phyloP scores from a whole-genome alignment of 92 coral and sea anemone genomes.

The Montipora capitata region DNA sequence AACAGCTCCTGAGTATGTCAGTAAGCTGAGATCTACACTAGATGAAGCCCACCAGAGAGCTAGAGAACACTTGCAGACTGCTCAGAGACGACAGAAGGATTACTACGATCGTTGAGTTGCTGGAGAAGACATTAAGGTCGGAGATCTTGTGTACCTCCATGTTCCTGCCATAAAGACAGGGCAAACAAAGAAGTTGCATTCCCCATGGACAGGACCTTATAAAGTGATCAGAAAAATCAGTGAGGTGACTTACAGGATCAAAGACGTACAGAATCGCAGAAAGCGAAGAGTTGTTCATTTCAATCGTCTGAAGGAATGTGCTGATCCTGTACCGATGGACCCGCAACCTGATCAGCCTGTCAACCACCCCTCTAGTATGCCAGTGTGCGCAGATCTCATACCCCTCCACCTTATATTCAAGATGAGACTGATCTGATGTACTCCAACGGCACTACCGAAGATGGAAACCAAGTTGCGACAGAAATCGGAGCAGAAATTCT shows the following conservation, averaged over 20 bases:
- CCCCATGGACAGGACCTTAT: neutral
- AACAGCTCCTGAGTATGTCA: constrained; percentile 22
- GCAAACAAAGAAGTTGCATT: neutral
- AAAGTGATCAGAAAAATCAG: neutral
- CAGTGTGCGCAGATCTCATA: neutral
- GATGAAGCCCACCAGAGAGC: no score
- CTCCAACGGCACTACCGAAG: neutral
- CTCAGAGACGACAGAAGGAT: constrained; percentile 58
- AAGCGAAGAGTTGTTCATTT: no score
- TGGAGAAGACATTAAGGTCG: constrained; percentile 40
- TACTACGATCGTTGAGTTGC: constrained; percentile 41
- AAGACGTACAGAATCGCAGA: no score
- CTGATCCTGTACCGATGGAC: no score
- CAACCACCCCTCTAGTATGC: no score
- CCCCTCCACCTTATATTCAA: neutral
- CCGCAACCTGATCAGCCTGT: no score
- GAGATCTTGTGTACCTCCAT: constrained; percentile 28
- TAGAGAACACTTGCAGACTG: neutral
- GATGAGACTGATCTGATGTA: neutral
- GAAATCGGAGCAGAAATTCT: no score
- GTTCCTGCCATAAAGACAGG: neutral
- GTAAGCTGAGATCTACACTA: no score
- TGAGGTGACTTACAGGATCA: no score
- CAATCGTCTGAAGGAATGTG: no score
- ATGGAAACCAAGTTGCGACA: neutral